phyloP scores from a whole-genome alignment of 2,797 vertebrate species.

The Falco columbarius region DNA sequence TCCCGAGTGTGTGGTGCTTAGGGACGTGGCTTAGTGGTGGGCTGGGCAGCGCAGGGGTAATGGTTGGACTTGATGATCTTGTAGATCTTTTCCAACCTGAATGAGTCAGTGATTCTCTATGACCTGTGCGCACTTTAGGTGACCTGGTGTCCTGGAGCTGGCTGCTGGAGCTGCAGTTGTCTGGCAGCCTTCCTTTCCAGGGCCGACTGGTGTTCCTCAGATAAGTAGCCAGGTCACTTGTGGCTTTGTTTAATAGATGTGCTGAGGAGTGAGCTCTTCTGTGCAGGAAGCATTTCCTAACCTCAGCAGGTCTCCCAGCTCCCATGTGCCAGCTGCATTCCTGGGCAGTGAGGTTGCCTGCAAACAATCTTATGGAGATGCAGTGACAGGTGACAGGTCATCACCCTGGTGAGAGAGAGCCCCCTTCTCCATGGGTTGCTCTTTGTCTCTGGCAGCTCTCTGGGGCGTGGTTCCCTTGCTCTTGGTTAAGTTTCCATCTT shows the following conservation, averaged over 20 bases:
- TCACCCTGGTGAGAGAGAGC: neutral
- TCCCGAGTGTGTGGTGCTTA: too few relatives aligned
- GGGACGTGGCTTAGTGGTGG: too few relatives aligned
- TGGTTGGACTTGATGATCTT: too few relatives aligned
- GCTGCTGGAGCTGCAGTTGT: fast-evolving
- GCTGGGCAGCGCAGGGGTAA: too few relatives aligned
- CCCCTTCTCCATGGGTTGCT: neutral
- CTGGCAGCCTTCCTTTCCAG: neutral
- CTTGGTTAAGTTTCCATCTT: neutral
- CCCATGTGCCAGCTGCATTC: slow-evolving; percentile 15
- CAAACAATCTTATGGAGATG: neutral
- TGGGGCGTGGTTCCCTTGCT: neutral
- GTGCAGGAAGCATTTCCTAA: neutral
- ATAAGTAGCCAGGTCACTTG: neutral
- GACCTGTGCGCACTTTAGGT: neutral
- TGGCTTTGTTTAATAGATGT: neutral
- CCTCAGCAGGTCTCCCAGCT: neutral
- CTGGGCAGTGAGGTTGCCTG: slow-evolving; percentile 38
- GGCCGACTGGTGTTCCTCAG: neutral
- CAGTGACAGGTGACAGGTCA: neutral
- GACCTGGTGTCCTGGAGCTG: neutral
- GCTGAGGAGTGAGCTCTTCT: neutral
- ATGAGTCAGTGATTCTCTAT: too few relatives aligned
- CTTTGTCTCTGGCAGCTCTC: neutral
- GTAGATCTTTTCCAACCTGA: too few relatives aligned